A percentile compares a stretch with the other conserved stretches of the same genome.
These are phyloP conservation scores for Tiliacea citrago DNA, from an alignment of 2,888 invertebrate genomes.

Conservation along the genomic window DNA sequence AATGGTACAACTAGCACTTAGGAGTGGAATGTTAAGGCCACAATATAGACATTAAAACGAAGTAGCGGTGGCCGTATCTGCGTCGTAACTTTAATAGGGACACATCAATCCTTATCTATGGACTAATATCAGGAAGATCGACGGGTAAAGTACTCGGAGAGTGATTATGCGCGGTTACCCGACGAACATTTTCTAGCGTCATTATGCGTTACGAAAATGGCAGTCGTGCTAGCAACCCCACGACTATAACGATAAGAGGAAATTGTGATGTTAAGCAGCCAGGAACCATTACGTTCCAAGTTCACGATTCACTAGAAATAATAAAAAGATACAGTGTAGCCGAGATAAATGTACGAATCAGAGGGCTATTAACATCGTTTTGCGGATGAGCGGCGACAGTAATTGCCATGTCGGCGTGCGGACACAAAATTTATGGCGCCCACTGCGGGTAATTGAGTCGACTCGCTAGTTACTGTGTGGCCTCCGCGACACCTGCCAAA, in stretches of 20 bases:
- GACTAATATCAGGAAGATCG: conserved; percentile 63
- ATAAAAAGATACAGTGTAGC: conserved; percentile 79
- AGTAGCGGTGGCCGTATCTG: conserved; percentile 49
- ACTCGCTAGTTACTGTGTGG: conserved; percentile 75
- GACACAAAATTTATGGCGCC: conserved; percentile 87
- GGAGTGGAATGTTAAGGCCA: conserved; percentile 39
- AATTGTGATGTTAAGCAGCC: conserved; percentile 66
- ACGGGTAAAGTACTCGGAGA: conserved; percentile 63
- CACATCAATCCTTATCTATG: conserved; percentile 63
- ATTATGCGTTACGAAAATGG: conserved; percentile 73
- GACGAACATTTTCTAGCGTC: conserved; percentile 72
- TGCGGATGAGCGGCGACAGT: conserved; percentile 90
- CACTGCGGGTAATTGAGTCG: conserved; percentile 86
- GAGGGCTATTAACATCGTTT: conserved; percentile 89
- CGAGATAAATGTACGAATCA: conserved; percentile 86
- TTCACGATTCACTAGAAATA: conserved; percentile 72
- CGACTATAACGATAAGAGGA: conserved; percentile 70
- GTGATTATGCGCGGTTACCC: conserved; percentile 71
- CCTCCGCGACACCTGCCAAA: conserved; percentile 77
- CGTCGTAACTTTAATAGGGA: conserved; percentile 59
- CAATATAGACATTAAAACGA: conserved; percentile 55
- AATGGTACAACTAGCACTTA: conserved; percentile 41
- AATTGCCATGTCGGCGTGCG: conserved; percentile 89
- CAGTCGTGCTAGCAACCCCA: conserved; percentile 66
- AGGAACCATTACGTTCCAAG: conserved; percentile 65